Percentiles rank a stretch among this genome's conserved stretches.
These are phyloP conservation scores for Brachyptera risi DNA, from an alignment of 2,888 invertebrate genomes.

Conservation along the genomic window DNA sequence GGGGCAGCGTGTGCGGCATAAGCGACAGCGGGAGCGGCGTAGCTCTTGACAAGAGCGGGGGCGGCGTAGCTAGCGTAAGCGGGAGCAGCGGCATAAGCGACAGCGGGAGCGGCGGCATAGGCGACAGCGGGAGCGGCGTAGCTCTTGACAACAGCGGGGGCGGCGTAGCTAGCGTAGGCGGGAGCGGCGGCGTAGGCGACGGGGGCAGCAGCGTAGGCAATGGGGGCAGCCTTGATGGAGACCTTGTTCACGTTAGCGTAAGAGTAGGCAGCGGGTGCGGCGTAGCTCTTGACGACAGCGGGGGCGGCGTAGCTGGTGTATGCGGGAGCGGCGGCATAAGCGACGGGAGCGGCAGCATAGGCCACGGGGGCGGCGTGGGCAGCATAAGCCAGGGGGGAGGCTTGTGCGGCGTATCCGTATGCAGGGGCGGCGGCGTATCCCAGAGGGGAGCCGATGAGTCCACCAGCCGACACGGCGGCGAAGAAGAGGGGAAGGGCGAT, in stretches of 20 bases:
- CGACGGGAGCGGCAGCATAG: slow-evolving; percentile 31
- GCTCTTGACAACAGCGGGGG: slow-evolving; percentile 34
- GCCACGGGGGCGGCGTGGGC: slow-evolving; percentile 37
- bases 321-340: slow-evolving; percentile 30
- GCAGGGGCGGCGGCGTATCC: slow-evolving; percentile 37
- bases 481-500: slow-evolving; percentile 28
- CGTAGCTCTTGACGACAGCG: slow-evolving; percentile 29
- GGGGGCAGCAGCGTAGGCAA: slow-evolving; percentile 58
- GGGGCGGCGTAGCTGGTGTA: slow-evolving; percentile 44
- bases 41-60: slow-evolving; percentile 13
- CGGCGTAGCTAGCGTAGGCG: slow-evolving; percentile 17
- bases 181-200: slow-evolving; percentile 41
- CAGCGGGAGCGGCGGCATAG: slow-evolving; percentile 15
- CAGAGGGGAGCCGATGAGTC: slow-evolving; percentile 40
- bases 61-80: not conserved
- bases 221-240: slow-evolving; percentile 45
- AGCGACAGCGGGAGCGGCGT: slow-evolving; percentile 30
- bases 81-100: slow-evolving; percentile 10
- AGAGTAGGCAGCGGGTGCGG: slow-evolving; percentile 57
- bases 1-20: too few species aligned
- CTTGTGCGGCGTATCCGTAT: slow-evolving; percentile 52
- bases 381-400: slow-evolving; percentile 40
- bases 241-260: slow-evolving; percentile 60
- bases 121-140: slow-evolving; percentile 14
- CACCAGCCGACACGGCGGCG: slow-evolving; percentile 44